These are phyloP conservation scores for Grus americana DNA, from an alignment of 2,113 vertebrate species.

Conservation along the genomic window DNA sequence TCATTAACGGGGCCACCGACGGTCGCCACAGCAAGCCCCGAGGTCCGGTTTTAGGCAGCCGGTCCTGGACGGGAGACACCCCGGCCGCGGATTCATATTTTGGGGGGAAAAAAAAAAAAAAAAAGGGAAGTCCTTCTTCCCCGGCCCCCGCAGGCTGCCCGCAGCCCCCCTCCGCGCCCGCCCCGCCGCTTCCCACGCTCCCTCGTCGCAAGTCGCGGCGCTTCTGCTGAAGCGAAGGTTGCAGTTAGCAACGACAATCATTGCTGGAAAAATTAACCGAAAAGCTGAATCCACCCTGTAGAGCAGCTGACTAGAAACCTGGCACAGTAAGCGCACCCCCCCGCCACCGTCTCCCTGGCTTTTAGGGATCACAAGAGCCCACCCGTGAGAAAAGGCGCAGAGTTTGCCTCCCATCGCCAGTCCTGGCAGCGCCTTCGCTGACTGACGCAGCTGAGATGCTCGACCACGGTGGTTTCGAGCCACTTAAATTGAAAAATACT, in stretches of 20 bases:
- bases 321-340: not conserved
- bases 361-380: not conserved
- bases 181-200: not conserved
- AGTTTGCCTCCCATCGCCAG: accelerated
- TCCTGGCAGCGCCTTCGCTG: not conserved
- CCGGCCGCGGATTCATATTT: not conserved
- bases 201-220: not conserved
- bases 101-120: too few relatives aligned
- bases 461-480: not conserved
- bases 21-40: not conserved
- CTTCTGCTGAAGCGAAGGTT: not conserved
- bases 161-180: not conserved
- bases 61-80: not conserved
- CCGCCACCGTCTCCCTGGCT: too few relatives aligned
- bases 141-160: not conserved
- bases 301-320: not conserved
- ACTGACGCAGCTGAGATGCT: not conserved
- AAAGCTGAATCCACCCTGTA: accelerated
- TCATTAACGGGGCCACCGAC: not conserved
- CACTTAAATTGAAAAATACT: not conserved
- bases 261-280: not conserved
- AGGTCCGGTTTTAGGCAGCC: not conserved
- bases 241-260: accelerated
- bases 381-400: accelerated
- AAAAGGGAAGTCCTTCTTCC: not conserved